A percentile compares a stretch with the other conserved stretches of the same genome.
These are phyloP conservation scores for Cylas formicarius DNA, from an alignment of 1,140 invertebrate species.

Conservation along the genomic window DNA sequence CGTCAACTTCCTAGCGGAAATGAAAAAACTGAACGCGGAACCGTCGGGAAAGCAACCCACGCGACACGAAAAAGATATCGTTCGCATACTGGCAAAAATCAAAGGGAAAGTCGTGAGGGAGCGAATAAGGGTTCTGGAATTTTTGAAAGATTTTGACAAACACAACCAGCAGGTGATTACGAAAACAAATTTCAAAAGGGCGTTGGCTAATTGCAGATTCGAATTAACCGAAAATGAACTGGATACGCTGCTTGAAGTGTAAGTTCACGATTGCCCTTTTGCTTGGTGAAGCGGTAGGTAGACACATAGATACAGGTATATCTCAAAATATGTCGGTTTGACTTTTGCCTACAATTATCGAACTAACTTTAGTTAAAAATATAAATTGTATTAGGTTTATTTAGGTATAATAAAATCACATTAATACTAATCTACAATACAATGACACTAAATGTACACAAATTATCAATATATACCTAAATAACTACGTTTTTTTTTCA, in stretches of 20 bases:
- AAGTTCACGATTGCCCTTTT: constrained; percentile 31
- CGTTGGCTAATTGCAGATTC: constrained; percentile 52
- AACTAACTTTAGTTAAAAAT: neutral
- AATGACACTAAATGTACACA: too few species aligned
- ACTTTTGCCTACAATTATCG: too few species aligned
- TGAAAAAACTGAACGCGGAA: constrained; percentile 37
- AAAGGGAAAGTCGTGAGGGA: constrained; percentile 63
- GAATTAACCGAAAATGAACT: constrained; percentile 53
- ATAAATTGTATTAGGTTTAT: neutral
- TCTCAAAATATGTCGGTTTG: too few species aligned
- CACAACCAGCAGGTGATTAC: constrained; percentile 53
- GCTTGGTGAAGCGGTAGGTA: too few species aligned
- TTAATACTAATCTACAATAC: too few species aligned
- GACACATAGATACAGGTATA: too few species aligned
- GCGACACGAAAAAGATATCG: constrained; percentile 52
- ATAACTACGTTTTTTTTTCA: too few species aligned
- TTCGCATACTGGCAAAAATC: constrained; percentile 60
- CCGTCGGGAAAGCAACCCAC: constrained; percentile 27
- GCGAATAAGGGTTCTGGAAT: constrained; percentile 54
- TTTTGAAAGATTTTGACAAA: constrained; percentile 54
- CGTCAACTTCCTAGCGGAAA: constrained; percentile 33
- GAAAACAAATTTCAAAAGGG: constrained; percentile 56
- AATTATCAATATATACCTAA: too few species aligned
- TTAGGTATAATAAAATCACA: neutral
- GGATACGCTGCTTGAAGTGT: constrained; percentile 55